Evolutionary conservation across 2,888 invertebrate genomes (phyloP).

Genomic region (Dryococelus australis): DNA sequence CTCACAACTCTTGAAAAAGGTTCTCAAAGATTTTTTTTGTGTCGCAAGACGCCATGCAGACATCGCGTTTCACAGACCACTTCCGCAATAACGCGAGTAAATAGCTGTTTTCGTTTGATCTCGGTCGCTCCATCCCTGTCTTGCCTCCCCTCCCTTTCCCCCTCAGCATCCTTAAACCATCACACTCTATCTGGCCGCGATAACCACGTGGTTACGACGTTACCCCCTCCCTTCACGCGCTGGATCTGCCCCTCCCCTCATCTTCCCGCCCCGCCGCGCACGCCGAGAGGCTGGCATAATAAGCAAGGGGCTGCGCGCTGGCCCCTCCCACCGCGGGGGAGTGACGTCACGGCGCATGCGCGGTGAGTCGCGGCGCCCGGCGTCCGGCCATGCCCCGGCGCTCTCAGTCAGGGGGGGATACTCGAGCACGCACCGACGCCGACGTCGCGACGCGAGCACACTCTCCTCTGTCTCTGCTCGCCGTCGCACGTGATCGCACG

Average conservation of each 20-base stretch:
- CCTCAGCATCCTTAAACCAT: slow-evolving; percentile 22
- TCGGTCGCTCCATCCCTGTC: neutral
- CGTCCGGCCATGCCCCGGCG: neutral
- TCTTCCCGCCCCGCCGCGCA: neutral
- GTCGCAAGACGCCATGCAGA: neutral
- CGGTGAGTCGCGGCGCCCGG: neutral
- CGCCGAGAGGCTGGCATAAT: slow-evolving; percentile 4
- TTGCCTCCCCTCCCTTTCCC: slow-evolving; percentile 6
- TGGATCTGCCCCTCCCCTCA: neutral
- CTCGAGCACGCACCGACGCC: neutral
- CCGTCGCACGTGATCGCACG: neutral
- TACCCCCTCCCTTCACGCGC: neutral
- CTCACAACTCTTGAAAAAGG: too few relatives aligned
- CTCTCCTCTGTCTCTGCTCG: neutral
- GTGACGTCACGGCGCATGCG: neutral
- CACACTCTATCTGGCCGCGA: slow-evolving; percentile 27
- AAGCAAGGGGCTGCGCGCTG: neutral
- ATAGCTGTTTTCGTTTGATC: neutral
- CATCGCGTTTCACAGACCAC: neutral
- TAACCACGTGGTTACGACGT: slow-evolving; percentile 27
- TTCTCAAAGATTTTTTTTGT: neutral
- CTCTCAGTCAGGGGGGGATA: slow-evolving; percentile 10
- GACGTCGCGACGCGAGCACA: neutral
- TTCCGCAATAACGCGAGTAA: neutral
- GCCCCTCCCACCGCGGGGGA: slow-evolving; percentile 13